Conservation (phyloP, 1,140 invertebrate genomes). For the Sycobia sp. region DNA sequence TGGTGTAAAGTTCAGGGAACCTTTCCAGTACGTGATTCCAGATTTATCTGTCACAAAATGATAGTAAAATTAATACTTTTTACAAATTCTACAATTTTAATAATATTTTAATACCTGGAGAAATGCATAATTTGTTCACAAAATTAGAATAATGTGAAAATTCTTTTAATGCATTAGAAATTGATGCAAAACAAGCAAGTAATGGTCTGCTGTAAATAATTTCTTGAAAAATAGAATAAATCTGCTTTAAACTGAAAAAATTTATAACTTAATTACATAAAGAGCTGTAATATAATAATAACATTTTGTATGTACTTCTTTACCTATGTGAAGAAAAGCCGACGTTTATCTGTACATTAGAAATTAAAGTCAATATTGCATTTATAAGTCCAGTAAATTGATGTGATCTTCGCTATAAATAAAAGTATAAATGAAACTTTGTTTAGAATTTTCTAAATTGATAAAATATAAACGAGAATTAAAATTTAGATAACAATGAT, state of each 20-base stretch:
- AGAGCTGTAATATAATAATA: conserved; percentile 12
- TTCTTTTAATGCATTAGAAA: conserved; percentile 45
- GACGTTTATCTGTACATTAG: conserved; percentile 46
- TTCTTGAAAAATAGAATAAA: conserved; percentile 53
- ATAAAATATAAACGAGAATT: not conserved
- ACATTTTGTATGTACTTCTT: not conserved
- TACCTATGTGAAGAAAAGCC: conserved; percentile 45
- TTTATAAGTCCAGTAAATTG: conserved; percentile 57
- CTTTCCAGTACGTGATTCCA: conserved; percentile 46
- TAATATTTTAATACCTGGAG: conserved; percentile 33
- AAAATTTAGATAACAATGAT: too few species aligned
- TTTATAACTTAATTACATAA: not conserved
- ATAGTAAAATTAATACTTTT: not conserved
- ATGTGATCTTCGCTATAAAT: conserved; percentile 54
- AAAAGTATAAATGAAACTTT: not conserved
- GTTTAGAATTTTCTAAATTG: too few species aligned
- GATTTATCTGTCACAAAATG: conserved; percentile 39
- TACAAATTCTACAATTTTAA: not conserved
- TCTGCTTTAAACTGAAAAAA: conserved; percentile 46
- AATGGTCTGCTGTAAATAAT: conserved; percentile 53
- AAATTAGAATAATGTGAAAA: conserved; percentile 42
- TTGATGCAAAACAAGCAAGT: conserved; percentile 43
- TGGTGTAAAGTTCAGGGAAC: conserved; percentile 45
- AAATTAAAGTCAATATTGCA: conserved; percentile 46
- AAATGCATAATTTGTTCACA: conserved; percentile 39